Evolutionary conservation across 2,113 vertebrate genomes (phyloP).

Genomic region (Nannobrachium achirus): DNA sequence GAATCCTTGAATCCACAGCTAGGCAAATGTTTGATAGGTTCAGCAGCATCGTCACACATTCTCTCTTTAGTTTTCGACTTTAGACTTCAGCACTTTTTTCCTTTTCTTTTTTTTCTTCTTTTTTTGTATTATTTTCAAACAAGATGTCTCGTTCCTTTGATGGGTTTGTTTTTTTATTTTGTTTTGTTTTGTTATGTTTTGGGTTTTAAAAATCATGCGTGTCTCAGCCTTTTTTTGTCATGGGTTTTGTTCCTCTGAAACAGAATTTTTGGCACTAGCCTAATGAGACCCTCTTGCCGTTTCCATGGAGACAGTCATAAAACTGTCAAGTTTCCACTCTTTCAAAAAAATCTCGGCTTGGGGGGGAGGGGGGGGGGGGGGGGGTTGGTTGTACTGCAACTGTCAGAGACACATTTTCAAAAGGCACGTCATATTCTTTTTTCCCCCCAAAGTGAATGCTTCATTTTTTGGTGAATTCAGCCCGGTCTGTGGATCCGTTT

Average conservation of each 20-base stretch:
- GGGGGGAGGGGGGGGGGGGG: constrained; percentile 50
- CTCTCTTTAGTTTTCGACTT: constrained; percentile 56
- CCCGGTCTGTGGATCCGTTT: constrained; percentile 64
- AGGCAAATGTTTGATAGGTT: constrained; percentile 61
- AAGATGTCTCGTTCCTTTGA: constrained; percentile 41
- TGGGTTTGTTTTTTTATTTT: constrained; percentile 23
- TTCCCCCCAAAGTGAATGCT: constrained; percentile 73
- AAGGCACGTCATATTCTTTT: constrained; percentile 52
- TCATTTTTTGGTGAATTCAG: constrained; percentile 73
- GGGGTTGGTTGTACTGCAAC: constrained; percentile 70
- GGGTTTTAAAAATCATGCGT: constrained; percentile 52
- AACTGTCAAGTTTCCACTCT: constrained; percentile 81
- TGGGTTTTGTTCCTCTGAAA: constrained; percentile 57
- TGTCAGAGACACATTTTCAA: constrained; percentile 79
- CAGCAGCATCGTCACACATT: constrained; percentile 19
- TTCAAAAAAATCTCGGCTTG: constrained; percentile 68
- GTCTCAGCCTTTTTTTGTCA: constrained; percentile 53
- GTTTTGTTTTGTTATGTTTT: constrained; percentile 25
- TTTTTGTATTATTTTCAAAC: constrained; percentile 44
- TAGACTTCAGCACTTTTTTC: too few species aligned
- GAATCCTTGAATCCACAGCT: constrained; percentile 42
- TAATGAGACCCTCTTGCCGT: constrained; percentile 79
- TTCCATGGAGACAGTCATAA: constrained; percentile 84
- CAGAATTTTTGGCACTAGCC: constrained; percentile 71
- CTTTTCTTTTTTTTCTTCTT: constrained; percentile 49